A percentile compares a stretch with the other conserved stretches of the same genome.
Conservation (phyloP, 2,113 vertebrate species). For the Neoarius graeffei region DNA sequence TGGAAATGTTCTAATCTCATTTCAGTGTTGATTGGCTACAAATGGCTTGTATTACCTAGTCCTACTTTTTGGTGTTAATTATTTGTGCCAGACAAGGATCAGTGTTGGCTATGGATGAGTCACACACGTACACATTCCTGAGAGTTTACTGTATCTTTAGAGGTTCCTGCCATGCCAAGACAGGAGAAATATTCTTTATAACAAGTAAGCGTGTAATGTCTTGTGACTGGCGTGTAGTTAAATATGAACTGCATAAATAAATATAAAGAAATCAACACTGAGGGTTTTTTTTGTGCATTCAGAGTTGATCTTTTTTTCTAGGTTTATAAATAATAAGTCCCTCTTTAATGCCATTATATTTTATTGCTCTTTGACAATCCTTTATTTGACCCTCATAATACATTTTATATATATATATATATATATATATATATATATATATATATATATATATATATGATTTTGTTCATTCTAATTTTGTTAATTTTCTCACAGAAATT, state of each 20-base stretch:
- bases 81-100: not conserved
- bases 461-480: too few species aligned
- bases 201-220: not conserved
- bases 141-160: constrained; percentile 44
- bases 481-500: too few species aligned
- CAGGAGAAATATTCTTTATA: constrained; percentile 25
- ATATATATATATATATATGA: too few species aligned
- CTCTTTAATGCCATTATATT: not conserved
- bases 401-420: too few species aligned
- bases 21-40: not conserved
- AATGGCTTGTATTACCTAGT: not conserved
- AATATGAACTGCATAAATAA: not conserved
- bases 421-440: too few species aligned
- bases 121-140: constrained; percentile 41
- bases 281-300: not conserved
- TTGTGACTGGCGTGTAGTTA: not conserved
- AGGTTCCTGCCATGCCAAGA: constrained; percentile 34
- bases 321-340: not conserved
- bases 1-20: not conserved
- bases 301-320: not conserved
- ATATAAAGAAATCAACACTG: not conserved
- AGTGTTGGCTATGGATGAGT: not conserved
- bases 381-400: too few species aligned
- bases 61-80: not conserved
- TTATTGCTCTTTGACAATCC: not conserved